A percentile compares a stretch with the other conserved stretches of the same genome.
These are phyloP conservation scores for Eciton burchellii DNA, from an alignment of 1,140 invertebrate species.

Conservation along the genomic window DNA sequence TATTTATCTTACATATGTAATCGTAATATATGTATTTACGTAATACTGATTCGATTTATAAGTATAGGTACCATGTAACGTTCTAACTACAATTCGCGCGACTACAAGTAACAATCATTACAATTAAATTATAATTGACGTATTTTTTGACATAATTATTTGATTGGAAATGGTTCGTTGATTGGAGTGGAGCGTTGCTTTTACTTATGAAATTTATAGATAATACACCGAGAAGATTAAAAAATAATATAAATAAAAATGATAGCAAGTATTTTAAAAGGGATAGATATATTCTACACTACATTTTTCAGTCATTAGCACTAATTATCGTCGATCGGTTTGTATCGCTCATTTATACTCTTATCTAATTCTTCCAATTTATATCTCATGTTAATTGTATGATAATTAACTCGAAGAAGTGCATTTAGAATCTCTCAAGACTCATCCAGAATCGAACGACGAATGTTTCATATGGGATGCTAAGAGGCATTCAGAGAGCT, in stretches of 20 bases:
- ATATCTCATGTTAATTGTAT: slow-evolving; percentile 69
- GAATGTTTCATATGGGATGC: slow-evolving; percentile 64
- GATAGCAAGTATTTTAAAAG: neutral
- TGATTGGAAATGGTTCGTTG: neutral
- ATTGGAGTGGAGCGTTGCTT: too few relatives aligned
- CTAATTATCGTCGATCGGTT: neutral
- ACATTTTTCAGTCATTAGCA: neutral
- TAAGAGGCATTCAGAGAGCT: slow-evolving; percentile 56
- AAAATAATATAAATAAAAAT: neutral
- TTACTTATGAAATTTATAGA: neutral
- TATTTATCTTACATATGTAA: neutral
- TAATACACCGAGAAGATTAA: neutral
- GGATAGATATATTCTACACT: neutral
- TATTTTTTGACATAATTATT: neutral
- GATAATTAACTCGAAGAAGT: slow-evolving; percentile 64
- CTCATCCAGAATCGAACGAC: slow-evolving; percentile 13
- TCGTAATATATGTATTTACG: too few relatives aligned
- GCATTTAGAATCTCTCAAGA: neutral
- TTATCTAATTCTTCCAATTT: slow-evolving; percentile 20
- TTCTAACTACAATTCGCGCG: too few relatives aligned
- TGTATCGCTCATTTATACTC: neutral
- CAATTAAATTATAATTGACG: slow-evolving; percentile 2
- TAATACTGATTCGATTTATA: slow-evolving; percentile 1
- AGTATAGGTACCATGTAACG: too few relatives aligned
- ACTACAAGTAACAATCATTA: too few relatives aligned